A percentile compares a stretch with the other conserved stretches of the same genome.
Evolutionary conservation across 2,888 invertebrate species (phyloP).

Genomic region (Epirrhoe tristata): DNA sequence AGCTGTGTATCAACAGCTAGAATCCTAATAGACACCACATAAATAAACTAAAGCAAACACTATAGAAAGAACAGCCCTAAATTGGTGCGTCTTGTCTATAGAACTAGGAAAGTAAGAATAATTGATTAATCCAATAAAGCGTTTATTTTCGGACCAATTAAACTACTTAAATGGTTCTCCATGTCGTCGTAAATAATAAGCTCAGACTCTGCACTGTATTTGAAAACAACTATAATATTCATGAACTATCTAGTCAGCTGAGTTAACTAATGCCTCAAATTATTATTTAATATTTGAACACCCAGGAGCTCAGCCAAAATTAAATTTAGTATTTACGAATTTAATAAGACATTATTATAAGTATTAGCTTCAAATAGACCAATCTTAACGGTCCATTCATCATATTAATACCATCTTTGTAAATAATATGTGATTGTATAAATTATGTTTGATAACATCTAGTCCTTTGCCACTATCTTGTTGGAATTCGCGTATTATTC

Average conservation of each 20-base stretch:
- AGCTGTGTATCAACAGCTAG: neutral
- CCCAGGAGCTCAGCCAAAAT: slow-evolving; percentile 34
- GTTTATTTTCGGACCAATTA: neutral
- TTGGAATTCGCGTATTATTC: slow-evolving; percentile 45
- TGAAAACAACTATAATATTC: neutral
- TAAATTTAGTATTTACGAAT: slow-evolving; percentile 45
- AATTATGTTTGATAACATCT: slow-evolving; percentile 25
- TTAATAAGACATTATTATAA: slow-evolving; percentile 39
- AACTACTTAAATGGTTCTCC: neutral
- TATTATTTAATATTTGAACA: slow-evolving; percentile 16
- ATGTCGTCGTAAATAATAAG: neutral
- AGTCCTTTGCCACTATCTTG: slow-evolving; percentile 37
- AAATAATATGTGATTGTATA: slow-evolving; percentile 33
- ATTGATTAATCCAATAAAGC: neutral
- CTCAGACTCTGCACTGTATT: neutral
- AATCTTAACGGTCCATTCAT: slow-evolving; percentile 42
- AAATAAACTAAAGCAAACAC: neutral
- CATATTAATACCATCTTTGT: slow-evolving; percentile 23
- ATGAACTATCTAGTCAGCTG: slow-evolving; percentile 30
- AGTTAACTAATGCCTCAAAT: slow-evolving; percentile 27
- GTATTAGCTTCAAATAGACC: slow-evolving; percentile 61
- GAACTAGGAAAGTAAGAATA: too few species aligned
- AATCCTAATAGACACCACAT: neutral
- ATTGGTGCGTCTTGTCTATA: too few species aligned
- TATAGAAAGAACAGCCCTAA: too few species aligned